Conservation (phyloP, 1,140 invertebrate species). For the Microplitis mediator region DNA sequence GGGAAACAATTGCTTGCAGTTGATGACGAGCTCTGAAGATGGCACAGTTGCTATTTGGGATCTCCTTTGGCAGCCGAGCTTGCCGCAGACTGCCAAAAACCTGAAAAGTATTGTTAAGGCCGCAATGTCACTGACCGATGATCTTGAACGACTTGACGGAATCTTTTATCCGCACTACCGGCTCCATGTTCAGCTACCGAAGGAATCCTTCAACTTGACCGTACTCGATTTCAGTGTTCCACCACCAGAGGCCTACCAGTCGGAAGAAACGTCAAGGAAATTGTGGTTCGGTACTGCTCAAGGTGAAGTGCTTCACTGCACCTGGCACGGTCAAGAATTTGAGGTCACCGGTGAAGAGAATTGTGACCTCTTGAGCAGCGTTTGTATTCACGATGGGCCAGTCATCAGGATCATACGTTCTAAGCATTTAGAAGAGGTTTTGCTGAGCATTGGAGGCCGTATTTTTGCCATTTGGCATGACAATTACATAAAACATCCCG, state of each 20-base stretch:
- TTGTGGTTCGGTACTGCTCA: constrained; percentile 43
- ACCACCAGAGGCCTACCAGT: not conserved
- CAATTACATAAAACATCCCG: constrained; percentile 56
- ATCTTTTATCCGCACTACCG: constrained; percentile 66
- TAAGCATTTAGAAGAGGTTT: constrained; percentile 63
- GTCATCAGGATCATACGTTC: constrained; percentile 65
- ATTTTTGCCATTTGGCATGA: constrained; percentile 68
- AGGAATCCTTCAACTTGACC: constrained; percentile 21
- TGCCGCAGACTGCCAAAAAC: constrained; percentile 36
- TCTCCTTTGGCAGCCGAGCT: constrained; percentile 47
- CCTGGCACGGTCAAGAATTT: constrained; percentile 67
- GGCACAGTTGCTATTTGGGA: constrained; percentile 73
- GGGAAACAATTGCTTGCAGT: constrained; percentile 56
- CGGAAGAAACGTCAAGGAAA: constrained; percentile 16
- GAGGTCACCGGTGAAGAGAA: constrained; percentile 62
- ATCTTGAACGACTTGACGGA: constrained; percentile 62
- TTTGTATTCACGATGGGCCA: constrained; percentile 70
- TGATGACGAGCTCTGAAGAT: constrained; percentile 69
- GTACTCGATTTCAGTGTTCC: constrained; percentile 31
- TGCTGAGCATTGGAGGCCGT: constrained; percentile 66
- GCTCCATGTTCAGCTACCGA: constrained; percentile 28
- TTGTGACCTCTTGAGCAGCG: constrained; percentile 45
- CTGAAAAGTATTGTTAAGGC: constrained; percentile 59
- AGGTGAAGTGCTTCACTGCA: constrained; percentile 62
- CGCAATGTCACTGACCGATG: constrained; percentile 45